Evolutionary conservation across 1,140 invertebrate species (phyloP).

Genomic region (Lordiphosa collinella): DNA sequence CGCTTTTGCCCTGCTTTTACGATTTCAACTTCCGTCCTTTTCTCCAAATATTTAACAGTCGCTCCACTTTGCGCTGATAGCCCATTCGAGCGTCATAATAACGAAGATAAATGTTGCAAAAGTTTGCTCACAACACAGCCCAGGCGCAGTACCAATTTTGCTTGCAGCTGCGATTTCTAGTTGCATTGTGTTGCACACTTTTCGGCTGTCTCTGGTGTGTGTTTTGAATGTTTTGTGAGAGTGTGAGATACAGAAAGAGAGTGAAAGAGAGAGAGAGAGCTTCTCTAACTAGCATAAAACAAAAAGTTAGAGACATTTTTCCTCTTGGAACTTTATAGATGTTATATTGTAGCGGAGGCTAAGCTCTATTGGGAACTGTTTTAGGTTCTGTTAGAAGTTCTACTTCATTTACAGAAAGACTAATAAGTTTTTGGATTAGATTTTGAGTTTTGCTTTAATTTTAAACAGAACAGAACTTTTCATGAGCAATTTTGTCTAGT

Average conservation of each 20-base stretch:
- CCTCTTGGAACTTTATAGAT: slow-evolving; percentile 32
- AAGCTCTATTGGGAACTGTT: slow-evolving; percentile 20
- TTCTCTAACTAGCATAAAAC: slow-evolving; percentile 31
- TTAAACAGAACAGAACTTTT: too few relatives aligned
- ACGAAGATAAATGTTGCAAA: slow-evolving; percentile 74
- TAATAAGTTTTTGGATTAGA: not conserved
- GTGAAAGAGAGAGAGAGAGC: not conserved
- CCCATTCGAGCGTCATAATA: slow-evolving; percentile 76
- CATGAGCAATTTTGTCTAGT: too few relatives aligned
- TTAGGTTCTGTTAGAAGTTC: slow-evolving; percentile 1
- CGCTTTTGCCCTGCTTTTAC: not conserved
- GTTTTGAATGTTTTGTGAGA: slow-evolving; percentile 9
- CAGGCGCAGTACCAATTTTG: slow-evolving; percentile 12
- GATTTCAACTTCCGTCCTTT: slow-evolving; percentile 8
- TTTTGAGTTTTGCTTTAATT: not conserved
- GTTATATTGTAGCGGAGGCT: slow-evolving; percentile 21
- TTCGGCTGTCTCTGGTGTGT: slow-evolving; percentile 34
- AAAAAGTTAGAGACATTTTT: slow-evolving; percentile 54
- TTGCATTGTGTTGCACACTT: slow-evolving; percentile 63
- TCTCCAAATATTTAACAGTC: slow-evolving; percentile 67
- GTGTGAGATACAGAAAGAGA: not conserved
- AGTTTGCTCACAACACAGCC: slow-evolving; percentile 55
- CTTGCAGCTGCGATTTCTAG: slow-evolving; percentile 39
- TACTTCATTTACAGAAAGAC: too few relatives aligned
- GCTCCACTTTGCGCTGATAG: slow-evolving; percentile 65